Evolutionary conservation across 2,888 invertebrate species (phyloP).

Genomic region (Ochropacha duplaris): DNA sequence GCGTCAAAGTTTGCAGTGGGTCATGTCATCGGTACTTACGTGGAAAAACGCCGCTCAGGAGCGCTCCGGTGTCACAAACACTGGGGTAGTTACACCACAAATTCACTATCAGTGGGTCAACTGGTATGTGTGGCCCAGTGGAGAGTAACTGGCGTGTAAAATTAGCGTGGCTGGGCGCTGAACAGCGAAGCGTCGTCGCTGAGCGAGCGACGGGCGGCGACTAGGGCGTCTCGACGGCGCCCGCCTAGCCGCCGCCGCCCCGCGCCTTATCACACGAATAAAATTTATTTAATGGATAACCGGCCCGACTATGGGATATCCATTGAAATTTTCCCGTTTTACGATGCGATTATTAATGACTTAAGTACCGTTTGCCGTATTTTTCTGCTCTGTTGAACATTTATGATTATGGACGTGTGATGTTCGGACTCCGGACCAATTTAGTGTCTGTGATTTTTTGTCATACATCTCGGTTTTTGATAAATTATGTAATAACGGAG

Average conservation of each 20-base stretch:
- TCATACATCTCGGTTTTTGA: not conserved
- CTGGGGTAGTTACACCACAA: constrained; percentile 48
- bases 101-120: constrained; percentile 73
- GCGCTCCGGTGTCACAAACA: constrained; percentile 38
- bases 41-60: constrained; percentile 14
- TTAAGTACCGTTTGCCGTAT: constrained; percentile 52
- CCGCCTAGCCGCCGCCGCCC: constrained; percentile 66
- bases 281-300: constrained; percentile 81
- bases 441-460: not conserved
- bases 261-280: constrained; percentile 77
- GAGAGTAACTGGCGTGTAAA: constrained; percentile 67
- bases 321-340: constrained; percentile 69
- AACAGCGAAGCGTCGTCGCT: constrained; percentile 57
- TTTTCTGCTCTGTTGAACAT: constrained; percentile 36
- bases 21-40: constrained; percentile 50
- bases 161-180: constrained; percentile 56
- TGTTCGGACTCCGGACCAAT: not conserved
- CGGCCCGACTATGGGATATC: constrained; percentile 62
- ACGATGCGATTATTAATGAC: constrained; percentile 60
- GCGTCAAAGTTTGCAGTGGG: constrained; percentile 43
- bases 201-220: constrained; percentile 63
- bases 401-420: constrained; percentile 28
- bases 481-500: not conserved
- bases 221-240: constrained; percentile 75
- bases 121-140: constrained; percentile 45